Conservation (phyloP, 2,888 invertebrate species). For the Cyclophora punctaria region DNA sequence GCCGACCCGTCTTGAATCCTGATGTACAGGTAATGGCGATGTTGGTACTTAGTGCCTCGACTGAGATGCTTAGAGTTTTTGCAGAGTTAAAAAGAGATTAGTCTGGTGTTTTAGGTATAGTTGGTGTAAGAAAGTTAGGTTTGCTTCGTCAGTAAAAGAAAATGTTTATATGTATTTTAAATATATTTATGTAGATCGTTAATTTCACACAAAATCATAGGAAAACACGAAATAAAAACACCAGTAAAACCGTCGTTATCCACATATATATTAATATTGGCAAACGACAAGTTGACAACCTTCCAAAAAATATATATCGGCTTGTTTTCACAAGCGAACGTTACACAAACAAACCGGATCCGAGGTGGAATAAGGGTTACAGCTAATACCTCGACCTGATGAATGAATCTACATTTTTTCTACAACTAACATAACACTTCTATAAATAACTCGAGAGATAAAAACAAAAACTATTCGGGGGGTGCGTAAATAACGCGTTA, state of each 20-base stretch:
- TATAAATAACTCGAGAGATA: constrained; percentile 34
- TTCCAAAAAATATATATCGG: constrained; percentile 40
- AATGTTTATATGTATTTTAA: too few species aligned
- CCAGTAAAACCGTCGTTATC: constrained; percentile 26
- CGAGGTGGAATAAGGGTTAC: constrained; percentile 24
- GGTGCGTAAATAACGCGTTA: constrained; percentile 48
- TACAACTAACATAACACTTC: constrained; percentile 25
- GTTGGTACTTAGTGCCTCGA: too few species aligned
- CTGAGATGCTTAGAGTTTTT: too few species aligned
- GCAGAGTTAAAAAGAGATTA: too few species aligned
- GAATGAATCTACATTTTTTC: constrained; percentile 29
- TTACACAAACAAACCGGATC: constrained; percentile 28
- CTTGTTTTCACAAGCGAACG: constrained; percentile 27
- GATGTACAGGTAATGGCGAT: constrained; percentile 4
- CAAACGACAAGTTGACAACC: constrained; percentile 44
- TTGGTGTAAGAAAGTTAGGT: too few species aligned
- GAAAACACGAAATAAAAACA: constrained; percentile 26
- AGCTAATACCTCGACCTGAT: constrained; percentile 19
- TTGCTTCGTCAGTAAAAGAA: too few species aligned
- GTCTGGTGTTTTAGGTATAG: too few species aligned
- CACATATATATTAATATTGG: constrained; percentile 37
- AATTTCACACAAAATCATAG: constrained; percentile 23
- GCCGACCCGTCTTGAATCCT: constrained; percentile 18
- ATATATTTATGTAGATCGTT: constrained; percentile 2
- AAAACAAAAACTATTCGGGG: constrained; percentile 32